Conservation (phyloP, 2,888 invertebrate genomes). For the Agriotes lineatus region DNA sequence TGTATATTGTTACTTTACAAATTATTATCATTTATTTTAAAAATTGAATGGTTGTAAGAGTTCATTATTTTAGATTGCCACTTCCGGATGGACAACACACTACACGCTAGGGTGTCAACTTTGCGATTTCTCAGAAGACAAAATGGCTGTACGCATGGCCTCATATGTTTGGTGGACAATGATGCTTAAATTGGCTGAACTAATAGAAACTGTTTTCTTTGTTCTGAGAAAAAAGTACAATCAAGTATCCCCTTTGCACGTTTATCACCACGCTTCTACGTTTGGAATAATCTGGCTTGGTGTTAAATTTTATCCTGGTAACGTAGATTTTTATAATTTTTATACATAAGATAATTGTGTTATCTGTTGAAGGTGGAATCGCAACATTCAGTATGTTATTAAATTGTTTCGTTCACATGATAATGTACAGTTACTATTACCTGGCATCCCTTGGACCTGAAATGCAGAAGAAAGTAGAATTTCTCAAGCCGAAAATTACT, state of each 20-base stretch:
- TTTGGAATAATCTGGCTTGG: constrained; percentile 72
- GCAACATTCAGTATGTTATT: constrained; percentile 75
- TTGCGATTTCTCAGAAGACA: constrained; percentile 77
- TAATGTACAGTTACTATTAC: constrained; percentile 85
- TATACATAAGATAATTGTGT: too few relatives aligned
- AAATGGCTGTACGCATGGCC: constrained; percentile 71
- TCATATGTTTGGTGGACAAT: constrained; percentile 71
- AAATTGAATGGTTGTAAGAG: neutral
- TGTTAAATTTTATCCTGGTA: constrained; percentile 77
- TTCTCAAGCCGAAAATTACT: constrained; percentile 72
- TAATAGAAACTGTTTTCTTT: constrained; percentile 80
- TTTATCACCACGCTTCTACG: constrained; percentile 79
- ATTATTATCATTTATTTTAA: neutral
- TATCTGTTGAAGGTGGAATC: constrained; percentile 81
- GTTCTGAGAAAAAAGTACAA: constrained; percentile 77
- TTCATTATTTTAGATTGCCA: constrained; percentile 67
- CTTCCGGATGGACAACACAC: constrained; percentile 75
- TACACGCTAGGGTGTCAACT: constrained; percentile 76
- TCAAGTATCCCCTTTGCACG: constrained; percentile 79
- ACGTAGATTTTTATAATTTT: constrained; percentile 47
- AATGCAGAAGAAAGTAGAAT: constrained; percentile 69
- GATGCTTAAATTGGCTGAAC: constrained; percentile 75
- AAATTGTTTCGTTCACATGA: constrained; percentile 77
- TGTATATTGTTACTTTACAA: neutral
- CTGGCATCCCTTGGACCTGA: constrained; percentile 73